phyloP scores from a whole-genome alignment of 2,888 invertebrate genomes.

The Oscheius sp. region DNA sequence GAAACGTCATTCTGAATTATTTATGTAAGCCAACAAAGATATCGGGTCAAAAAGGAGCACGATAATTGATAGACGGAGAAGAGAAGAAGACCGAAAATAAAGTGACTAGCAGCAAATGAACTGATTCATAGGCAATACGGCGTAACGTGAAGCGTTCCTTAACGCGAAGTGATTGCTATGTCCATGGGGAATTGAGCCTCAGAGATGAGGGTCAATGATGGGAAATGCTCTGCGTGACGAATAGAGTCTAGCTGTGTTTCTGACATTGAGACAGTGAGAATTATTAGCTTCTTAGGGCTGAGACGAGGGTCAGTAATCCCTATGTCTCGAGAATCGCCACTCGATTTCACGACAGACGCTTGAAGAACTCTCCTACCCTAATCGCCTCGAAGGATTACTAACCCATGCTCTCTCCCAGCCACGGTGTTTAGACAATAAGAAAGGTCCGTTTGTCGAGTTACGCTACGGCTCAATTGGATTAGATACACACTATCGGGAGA shows the following conservation, averaged over 20 bases:
- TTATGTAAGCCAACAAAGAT: background rate
- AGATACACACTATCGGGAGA: slow-evolving; percentile 15
- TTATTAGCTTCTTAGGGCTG: background rate
- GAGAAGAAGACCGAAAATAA: background rate
- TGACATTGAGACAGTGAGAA: too few species aligned
- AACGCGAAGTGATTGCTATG: slow-evolving; percentile 23
- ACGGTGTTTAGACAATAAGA: slow-evolving; percentile 21
- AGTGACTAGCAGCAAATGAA: too few species aligned
- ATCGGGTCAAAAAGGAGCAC: background rate
- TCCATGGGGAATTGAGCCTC: slow-evolving; percentile 12
- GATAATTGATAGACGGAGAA: background rate
- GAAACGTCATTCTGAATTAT: background rate
- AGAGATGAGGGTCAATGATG: slow-evolving; percentile 28
- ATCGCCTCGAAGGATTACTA: slow-evolving; percentile 11
- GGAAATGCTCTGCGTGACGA: slow-evolving; percentile 27
- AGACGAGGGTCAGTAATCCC: background rate
- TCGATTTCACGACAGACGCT: slow-evolving; percentile 14
- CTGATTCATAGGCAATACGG: too few species aligned
- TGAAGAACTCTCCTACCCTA: background rate
- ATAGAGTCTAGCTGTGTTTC: slow-evolving; percentile 16
- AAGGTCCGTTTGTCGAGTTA: slow-evolving; percentile 6
- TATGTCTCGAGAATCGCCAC: background rate
- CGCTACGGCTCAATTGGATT: slow-evolving; percentile 16
- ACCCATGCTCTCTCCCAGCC: too few species aligned
- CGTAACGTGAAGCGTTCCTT: slow-evolving; percentile 6